phyloP scores from a whole-genome alignment of 2,888 invertebrate genomes.

The Andrena fulva region DNA sequence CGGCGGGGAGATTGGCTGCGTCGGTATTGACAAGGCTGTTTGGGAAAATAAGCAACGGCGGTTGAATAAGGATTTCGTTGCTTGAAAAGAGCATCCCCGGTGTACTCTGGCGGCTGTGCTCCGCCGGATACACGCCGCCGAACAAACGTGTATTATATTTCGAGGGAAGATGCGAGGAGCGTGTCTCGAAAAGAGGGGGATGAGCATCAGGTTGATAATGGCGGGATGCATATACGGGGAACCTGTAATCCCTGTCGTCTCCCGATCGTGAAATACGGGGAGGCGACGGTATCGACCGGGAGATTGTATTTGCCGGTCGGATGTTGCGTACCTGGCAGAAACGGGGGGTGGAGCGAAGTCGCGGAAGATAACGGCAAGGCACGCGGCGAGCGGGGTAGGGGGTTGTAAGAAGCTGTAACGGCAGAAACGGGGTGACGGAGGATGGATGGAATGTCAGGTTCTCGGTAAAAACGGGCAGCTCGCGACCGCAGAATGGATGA shows the following conservation, averaged over 20 bases:
- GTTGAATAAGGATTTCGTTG: conserved; percentile 19
- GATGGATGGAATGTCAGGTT: conserved; percentile 61
- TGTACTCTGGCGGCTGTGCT: background rate
- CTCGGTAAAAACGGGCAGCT: conserved; percentile 49
- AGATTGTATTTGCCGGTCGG: conserved; percentile 34
- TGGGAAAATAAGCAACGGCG: conserved; percentile 33
- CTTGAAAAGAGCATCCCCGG: conserved; percentile 12
- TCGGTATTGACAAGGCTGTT: conserved; percentile 28
- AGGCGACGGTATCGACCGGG: conserved; percentile 5
- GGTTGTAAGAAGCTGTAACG: conserved; percentile 52
- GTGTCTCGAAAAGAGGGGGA: background rate
- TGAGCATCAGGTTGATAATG: conserved; percentile 13
- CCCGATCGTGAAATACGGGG: conserved; percentile 36
- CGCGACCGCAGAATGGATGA: conserved; percentile 61
- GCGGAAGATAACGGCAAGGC: background rate
- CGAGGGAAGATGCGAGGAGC: conserved; percentile 5
- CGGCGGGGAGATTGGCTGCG: conserved; percentile 32
- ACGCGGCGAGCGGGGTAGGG: background rate
- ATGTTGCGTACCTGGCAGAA: conserved; percentile 46
- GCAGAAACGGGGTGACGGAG: conserved; percentile 55
- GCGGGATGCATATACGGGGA: conserved; percentile 1
- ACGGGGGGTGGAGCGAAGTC: conserved; percentile 39
- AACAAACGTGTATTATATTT: conserved; percentile 29
- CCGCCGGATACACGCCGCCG: background rate
- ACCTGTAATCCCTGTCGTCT: conserved; percentile 34